phyloP scores from a whole-genome alignment of 2,888 invertebrate genomes.

The Ommatoiulus sabulosus region DNA sequence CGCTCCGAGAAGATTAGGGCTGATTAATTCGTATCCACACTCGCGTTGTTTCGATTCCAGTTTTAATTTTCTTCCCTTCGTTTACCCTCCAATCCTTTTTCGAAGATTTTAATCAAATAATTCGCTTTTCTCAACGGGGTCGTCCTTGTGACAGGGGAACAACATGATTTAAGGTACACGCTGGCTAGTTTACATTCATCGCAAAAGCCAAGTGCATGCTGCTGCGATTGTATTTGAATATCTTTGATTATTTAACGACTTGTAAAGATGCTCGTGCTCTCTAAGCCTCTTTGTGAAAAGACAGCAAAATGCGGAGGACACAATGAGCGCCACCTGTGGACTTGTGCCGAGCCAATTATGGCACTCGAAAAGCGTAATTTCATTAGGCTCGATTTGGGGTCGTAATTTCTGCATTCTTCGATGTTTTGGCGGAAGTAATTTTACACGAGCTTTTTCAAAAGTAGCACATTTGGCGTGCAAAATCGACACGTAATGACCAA shows the following conservation, averaged over 20 bases:
- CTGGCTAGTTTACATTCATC: neutral
- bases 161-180: neutral
- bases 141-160: neutral
- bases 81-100: neutral
- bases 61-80: neutral
- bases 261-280: neutral
- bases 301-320: neutral
- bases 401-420: neutral
- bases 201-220: neutral
- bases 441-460: neutral
- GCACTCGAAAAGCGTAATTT: neutral
- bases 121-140: constrained; percentile 14
- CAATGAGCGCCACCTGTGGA: neutral
- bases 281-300: neutral
- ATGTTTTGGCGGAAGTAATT: neutral
- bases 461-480: neutral
- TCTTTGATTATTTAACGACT: neutral
- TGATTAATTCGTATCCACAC: neutral
- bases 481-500: no score
- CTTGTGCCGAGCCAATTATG: neutral
- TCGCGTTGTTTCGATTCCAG: neutral
- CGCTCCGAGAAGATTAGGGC: neutral
- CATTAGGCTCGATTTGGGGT: neutral
- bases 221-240: neutral
- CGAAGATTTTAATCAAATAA: constrained; percentile 13